Conservation (phyloP, 1,140 invertebrate genomes). For the Drosophila nigrodunni region DNA sequence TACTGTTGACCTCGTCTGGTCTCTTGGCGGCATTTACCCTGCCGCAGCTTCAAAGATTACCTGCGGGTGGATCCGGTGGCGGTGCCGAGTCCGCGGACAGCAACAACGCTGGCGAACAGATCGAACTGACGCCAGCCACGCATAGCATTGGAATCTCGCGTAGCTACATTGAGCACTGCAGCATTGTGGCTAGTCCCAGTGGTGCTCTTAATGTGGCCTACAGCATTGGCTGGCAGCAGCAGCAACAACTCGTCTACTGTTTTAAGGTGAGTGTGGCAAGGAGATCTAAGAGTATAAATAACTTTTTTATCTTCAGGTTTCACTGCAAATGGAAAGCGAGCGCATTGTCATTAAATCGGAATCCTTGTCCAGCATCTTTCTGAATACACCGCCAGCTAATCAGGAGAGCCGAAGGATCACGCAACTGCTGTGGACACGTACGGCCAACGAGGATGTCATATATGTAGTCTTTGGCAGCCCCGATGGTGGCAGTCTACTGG, state of each 20-base stretch:
- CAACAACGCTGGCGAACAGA: conserved; percentile 39
- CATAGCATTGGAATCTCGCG: conserved; percentile 90
- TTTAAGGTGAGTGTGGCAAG: conserved; percentile 86
- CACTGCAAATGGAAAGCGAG: conserved; percentile 59
- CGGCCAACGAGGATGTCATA: conserved; percentile 93
- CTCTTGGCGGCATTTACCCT: conserved; percentile 90
- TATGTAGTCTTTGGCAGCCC: conserved; percentile 89
- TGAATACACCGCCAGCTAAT: conserved; percentile 85
- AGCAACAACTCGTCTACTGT: conserved; percentile 90
- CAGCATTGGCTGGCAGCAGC: conserved; percentile 86
- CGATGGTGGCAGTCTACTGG: conserved; percentile 89
- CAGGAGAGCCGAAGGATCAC: conserved; percentile 86
- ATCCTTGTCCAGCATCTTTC: conserved; percentile 92
- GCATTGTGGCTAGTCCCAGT: conserved; percentile 86
- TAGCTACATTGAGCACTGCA: conserved; percentile 90
- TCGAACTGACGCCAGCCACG: conserved; percentile 85
- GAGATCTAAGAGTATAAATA: background rate
- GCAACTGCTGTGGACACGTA: conserved; percentile 91
- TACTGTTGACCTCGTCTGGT: conserved; percentile 93
- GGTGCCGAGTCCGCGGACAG: background rate
- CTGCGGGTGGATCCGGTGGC: conserved; percentile 16
- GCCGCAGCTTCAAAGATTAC: conserved; percentile 70
- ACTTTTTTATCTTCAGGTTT: conserved; percentile 18
- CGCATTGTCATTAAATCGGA: conserved; percentile 88
- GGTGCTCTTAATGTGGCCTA: conserved; percentile 92